Conservation (phyloP, 2,113 vertebrate species). For the Laticauda colubrina region DNA sequence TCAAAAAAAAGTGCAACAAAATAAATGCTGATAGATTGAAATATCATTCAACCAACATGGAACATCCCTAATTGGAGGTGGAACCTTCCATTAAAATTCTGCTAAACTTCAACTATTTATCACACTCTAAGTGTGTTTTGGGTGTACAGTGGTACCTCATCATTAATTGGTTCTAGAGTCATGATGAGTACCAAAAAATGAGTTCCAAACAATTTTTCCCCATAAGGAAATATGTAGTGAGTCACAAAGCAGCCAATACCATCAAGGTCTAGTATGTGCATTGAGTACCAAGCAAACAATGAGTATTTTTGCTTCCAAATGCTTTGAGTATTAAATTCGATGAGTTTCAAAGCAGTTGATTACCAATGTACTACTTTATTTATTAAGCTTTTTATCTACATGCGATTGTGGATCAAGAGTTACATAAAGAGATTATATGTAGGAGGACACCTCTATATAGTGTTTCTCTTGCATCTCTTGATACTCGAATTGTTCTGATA, state of each 20-base stretch:
- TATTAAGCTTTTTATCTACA: not conserved
- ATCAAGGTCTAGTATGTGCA: not conserved
- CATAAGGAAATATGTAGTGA: not conserved
- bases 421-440: not conserved
- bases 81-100: not conserved
- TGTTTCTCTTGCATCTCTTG: not conserved
- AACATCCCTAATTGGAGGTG: not conserved
- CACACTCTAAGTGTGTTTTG: not conserved
- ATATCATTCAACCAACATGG: not conserved
- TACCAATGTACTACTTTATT: not conserved
- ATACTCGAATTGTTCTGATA: not conserved
- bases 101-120: not conserved
- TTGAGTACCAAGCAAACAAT: not conserved
- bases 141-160: not conserved
- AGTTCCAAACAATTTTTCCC: not conserved
- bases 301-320: not conserved
- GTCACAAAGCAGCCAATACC: not conserved
- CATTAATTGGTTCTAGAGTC: not conserved
- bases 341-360: not conserved
- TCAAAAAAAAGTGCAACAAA: not conserved
- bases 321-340: not conserved
- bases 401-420: not conserved
- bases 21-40: not conserved
- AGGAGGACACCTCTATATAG: not conserved
- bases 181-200: not conserved